phyloP scores from a whole-genome alignment of 2,797 vertebrate genomes.

The Argentina silus region DNA sequence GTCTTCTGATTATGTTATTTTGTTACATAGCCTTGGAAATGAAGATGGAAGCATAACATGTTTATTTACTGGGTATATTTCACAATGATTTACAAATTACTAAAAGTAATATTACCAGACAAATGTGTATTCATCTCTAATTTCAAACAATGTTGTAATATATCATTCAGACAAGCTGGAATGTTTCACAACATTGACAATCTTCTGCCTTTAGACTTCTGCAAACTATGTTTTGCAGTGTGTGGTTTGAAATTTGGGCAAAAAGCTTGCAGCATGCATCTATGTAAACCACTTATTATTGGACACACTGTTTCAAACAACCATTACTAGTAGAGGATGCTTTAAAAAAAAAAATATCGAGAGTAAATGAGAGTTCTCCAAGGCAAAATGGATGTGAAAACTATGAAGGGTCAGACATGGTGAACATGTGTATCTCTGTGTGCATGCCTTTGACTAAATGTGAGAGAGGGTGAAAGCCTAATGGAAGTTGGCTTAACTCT shows the following conservation, averaged over 20 bases:
- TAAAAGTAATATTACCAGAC: neutral
- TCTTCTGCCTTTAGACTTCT: neutral
- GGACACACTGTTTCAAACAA: constrained; percentile 60
- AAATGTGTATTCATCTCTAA: too few species aligned
- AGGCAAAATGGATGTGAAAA: constrained; percentile 66
- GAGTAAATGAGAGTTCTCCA: constrained; percentile 72
- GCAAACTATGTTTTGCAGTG: neutral
- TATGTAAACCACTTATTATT: constrained; percentile 62
- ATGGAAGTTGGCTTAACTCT: constrained; percentile 85
- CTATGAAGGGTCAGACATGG: constrained; percentile 68
- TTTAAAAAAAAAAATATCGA: constrained; percentile 70
- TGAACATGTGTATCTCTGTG: constrained; percentile 61
- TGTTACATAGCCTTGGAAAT: neutral
- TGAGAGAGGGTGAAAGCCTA: constrained; percentile 78
- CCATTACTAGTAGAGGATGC: constrained; percentile 69
- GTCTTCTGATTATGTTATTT: constrained; percentile 3
- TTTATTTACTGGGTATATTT: neutral
- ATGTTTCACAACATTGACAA: neutral
- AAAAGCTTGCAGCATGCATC: constrained; percentile 45
- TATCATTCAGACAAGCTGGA: neutral
- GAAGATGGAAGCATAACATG: neutral
- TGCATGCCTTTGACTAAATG: constrained; percentile 64
- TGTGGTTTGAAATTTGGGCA: constrained; percentile 7
- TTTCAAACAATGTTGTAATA: neutral
- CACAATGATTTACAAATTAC: neutral